phyloP scores from a whole-genome alignment of 2,113 vertebrate genomes.

The Dipodomys stephensi region DNA sequence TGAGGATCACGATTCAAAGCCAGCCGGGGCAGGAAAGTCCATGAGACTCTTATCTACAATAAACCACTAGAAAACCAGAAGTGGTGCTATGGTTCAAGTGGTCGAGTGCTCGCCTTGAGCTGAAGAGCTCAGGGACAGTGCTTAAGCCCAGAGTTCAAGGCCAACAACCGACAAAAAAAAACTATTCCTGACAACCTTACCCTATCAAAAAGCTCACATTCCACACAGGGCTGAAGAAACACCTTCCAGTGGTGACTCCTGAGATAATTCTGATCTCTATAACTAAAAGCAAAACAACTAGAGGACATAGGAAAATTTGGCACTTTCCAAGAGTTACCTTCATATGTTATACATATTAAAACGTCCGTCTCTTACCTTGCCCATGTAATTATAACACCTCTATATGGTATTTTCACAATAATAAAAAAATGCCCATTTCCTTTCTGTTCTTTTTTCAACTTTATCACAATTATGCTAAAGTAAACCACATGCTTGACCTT shows the following conservation, averaged over 20 bases:
- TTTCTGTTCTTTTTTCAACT: not conserved
- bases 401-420: no score
- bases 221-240: not conserved
- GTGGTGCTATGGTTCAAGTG: no score
- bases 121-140: no score
- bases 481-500: not conserved
- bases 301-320: not conserved
- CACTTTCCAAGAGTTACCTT: constrained; percentile 29
- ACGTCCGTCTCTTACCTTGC: not conserved
- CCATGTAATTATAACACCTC: no score
- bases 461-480: constrained; percentile 43
- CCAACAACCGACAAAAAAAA: no score
- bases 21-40: no score
- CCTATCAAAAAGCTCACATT: constrained; percentile 32
- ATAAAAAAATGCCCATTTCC: no score
- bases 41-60: no score
- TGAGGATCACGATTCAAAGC: no score
- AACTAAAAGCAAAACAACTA: not conserved
- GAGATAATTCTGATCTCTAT: constrained; percentile 29
- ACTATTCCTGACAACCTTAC: not conserved
- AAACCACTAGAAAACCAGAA: no score
- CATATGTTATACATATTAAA: not conserved
- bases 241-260: not conserved
- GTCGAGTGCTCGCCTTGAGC: no score
- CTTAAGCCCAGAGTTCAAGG: no score